Base-by-base conservation (phyloP, 2,113 vertebrate genomes). In the Tachysurus fulvidraco region DNA sequence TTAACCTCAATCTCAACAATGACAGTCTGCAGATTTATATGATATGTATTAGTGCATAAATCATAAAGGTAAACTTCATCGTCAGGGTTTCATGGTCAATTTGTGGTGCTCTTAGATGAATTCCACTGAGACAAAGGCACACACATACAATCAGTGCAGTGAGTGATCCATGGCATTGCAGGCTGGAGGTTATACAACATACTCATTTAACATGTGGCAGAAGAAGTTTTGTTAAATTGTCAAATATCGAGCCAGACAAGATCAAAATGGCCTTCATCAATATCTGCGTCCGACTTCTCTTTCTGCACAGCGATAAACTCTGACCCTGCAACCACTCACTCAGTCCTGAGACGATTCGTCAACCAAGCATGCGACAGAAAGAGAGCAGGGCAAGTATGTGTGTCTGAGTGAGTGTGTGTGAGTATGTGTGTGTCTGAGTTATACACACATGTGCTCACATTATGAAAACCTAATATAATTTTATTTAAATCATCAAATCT, bases 241-340 rank as follows among this genome's bases (percentile, higher is more conserved):
- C 84, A 89, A 85, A 89, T 74, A 86, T 81, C 41, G 28, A 46
- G 79, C 78, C 65, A 67, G 85, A 88, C 81, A 59, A 88, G 67
- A 89, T 89, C 62, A 90, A 89, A 87, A 89, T 85, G 50, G 36
- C 46, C 85, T 81, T 89, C 83, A 88, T 91, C 80, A 84, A 83
- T 83, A 85, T 73, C 64, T 16, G 71, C 8, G 46, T 84, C 77
- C 65, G 25, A 13, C 50, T 62, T 73, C 82, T 85, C 83, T 85
- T 81, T 89, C 76, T 89, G 64, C 77, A 76, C 77, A 83, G 44
- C 16, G 83, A 84, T 88, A 88, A 85, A 89, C 89, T 88, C 82
- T 89, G 83, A 83, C 76, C 83, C 50, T 11, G 25, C 44, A 74
- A 76, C 60, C 81, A 80, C 81, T 91, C 60, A 50, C 76, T 89